A percentile compares a stretch with the other conserved stretches of the same genome.
Conservation (phyloP, 2,888 invertebrate species). For the Calameuta idolon region DNA sequence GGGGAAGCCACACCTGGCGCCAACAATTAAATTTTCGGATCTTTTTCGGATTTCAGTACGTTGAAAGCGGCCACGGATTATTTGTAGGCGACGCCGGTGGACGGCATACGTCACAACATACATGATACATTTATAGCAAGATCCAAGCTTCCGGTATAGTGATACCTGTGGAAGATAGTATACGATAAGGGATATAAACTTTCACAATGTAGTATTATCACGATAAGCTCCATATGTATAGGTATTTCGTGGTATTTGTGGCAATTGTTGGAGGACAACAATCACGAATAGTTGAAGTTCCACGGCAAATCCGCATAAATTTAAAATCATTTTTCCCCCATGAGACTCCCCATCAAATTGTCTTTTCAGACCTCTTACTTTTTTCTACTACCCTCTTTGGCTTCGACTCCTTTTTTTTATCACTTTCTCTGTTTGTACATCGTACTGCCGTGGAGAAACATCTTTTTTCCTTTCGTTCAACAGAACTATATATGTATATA, state of each 20-base stretch:
- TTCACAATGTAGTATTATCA: background rate
- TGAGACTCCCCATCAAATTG: background rate
- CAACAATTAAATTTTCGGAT: no score
- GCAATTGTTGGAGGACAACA: background rate
- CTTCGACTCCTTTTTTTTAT: background rate
- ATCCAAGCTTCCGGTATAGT: background rate
- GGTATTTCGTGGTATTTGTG: background rate
- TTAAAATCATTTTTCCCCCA: background rate
- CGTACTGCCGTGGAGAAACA: background rate
- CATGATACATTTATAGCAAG: background rate
- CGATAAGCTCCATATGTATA: no score
- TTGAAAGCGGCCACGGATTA: no score
- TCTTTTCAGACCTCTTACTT: background rate
- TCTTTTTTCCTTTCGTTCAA: background rate
- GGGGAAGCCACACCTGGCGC: no score
- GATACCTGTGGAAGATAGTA: background rate
- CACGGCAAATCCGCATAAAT: background rate
- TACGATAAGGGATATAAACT: background rate
- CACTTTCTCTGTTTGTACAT: background rate
- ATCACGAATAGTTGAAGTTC: background rate
- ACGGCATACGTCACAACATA: background rate
- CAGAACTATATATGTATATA: background rate
- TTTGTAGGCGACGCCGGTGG: no score
- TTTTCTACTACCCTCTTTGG: background rate
- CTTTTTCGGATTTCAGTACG: no score